These are phyloP conservation scores for Pogonocherus hispidulus DNA, from an alignment of 2,888 invertebrate genomes.

Conservation along the genomic window DNA sequence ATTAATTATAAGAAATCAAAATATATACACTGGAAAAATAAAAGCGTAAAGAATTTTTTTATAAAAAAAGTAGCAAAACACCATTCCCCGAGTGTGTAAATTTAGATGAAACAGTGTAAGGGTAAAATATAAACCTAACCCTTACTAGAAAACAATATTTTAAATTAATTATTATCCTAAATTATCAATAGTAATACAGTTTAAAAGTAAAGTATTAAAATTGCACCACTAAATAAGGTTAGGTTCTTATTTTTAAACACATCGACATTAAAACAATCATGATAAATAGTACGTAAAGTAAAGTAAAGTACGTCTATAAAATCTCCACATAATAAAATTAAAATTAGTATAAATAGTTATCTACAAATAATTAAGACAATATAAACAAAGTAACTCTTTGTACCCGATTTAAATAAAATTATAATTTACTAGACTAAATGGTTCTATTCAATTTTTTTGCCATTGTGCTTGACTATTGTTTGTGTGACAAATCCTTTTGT, in stretches of 20 bases:
- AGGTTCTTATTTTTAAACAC: neutral
- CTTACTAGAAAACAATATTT: neutral
- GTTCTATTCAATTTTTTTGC: conserved; percentile 56
- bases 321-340: conserved; percentile 7
- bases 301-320: conserved; percentile 13
- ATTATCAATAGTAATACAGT: no score
- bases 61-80: neutral
- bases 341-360: conserved; percentile 28
- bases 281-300: no score
- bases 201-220: no score
- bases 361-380: conserved; percentile 27
- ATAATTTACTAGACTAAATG: conserved; percentile 3
- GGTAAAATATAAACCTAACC: neutral
- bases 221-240: no score
- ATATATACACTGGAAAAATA: conserved; percentile 35
- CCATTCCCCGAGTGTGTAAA: conserved; percentile 21
- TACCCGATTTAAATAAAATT: conserved; percentile 34
- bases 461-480: conserved; percentile 56
- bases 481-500: conserved; percentile 74
- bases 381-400: conserved; percentile 27
- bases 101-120: conserved; percentile 14
- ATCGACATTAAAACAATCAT: conserved; percentile 14
- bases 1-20: conserved; percentile 35
- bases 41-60: conserved; percentile 23
- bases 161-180: no score